Conservation (phyloP, 2,797 vertebrate genomes). For the Hapalemur alaotrensis region DNA sequence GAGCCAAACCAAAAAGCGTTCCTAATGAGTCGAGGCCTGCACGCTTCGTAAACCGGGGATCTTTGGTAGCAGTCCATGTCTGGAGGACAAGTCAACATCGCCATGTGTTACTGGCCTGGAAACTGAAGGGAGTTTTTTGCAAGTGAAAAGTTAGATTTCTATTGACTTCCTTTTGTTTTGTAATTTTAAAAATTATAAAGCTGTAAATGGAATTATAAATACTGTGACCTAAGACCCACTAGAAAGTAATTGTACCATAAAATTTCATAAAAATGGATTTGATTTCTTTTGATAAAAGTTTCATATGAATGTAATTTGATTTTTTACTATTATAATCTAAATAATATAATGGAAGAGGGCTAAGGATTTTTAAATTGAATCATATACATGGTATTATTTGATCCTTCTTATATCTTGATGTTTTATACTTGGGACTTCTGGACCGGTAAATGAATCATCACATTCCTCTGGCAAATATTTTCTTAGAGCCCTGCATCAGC, state of each 20-base stretch:
- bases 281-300: constrained; percentile 77
- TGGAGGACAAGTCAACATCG: constrained; percentile 64
- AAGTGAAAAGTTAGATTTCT: constrained; percentile 64
- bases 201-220: constrained; percentile 75
- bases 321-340: constrained; percentile 70
- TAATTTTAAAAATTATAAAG: constrained; percentile 55
- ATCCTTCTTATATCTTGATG: constrained; percentile 66
- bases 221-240: constrained; percentile 54
- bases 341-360: constrained; percentile 67
- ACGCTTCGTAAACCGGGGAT: constrained; percentile 69
- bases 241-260: constrained; percentile 72
- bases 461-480: constrained; percentile 58
- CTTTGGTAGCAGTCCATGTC: constrained; percentile 65
- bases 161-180: constrained; percentile 60
- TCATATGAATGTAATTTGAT: constrained; percentile 75
- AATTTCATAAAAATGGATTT: constrained; percentile 70
- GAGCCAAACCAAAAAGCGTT: constrained; percentile 94
- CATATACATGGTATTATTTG: constrained; percentile 64
- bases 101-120: constrained; percentile 53
- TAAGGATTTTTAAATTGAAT: constrained; percentile 75
- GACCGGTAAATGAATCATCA: constrained; percentile 57
- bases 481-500: neutral
- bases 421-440: constrained; percentile 72
- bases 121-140: constrained; percentile 70
- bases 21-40: constrained; percentile 93